These are phyloP conservation scores for Chamaea fasciata DNA, from an alignment of 2,113 vertebrate genomes.

Conservation along the genomic window DNA sequence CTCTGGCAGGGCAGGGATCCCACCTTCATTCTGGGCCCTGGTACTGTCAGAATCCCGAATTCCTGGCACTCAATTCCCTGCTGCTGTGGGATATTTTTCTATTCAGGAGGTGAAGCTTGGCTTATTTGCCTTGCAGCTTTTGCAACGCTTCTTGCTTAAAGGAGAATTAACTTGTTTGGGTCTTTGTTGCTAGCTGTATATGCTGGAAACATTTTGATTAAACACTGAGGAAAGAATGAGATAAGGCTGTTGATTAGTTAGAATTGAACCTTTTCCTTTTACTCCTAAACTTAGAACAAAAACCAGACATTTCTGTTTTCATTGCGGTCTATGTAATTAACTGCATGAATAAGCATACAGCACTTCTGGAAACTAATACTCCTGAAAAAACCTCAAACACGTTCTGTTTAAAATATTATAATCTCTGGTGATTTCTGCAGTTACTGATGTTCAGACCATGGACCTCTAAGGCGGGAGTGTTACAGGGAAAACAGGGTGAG, in stretches of 20 bases:
- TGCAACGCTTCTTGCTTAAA: background rate
- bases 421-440: background rate
- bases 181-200: background rate
- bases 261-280: background rate
- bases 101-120: background rate
- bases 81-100: background rate
- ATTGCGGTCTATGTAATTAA: background rate
- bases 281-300: background rate
- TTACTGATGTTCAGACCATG: background rate
- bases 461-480: background rate
- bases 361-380: slow-evolving; percentile 9
- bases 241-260: background rate
- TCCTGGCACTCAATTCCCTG: background rate
- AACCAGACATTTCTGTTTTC: background rate
- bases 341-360: background rate
- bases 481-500: background rate
- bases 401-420: background rate
- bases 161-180: background rate
- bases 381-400: background rate
- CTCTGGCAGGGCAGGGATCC: background rate
- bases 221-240: background rate
- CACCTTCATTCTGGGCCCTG: rapidly evolving
- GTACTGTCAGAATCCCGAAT: background rate
- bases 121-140: background rate
- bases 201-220: background rate